A percentile compares a stretch with the other conserved stretches of the same genome.
Conservation (phyloP, 2,113 vertebrate genomes). For the Agelaius tricolor region DNA sequence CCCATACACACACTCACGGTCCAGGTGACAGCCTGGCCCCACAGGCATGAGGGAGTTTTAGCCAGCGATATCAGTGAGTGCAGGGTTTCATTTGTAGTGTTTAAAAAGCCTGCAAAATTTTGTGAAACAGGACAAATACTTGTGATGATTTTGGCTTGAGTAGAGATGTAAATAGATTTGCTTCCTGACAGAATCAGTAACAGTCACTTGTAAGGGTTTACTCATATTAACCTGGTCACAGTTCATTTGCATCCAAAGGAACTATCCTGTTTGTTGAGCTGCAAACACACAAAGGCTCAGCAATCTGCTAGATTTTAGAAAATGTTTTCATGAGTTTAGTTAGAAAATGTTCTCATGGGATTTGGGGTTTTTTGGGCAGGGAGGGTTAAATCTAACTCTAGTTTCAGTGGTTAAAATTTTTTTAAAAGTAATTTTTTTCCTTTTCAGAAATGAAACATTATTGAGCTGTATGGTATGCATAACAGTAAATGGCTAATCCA, state of each 20-base stretch:
- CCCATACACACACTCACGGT: neutral
- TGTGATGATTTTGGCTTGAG: neutral
- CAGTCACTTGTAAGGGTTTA: neutral
- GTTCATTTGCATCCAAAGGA: neutral
- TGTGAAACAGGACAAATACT: neutral
- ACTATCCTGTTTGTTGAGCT: neutral
- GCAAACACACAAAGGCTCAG: neutral
- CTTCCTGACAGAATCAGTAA: neutral
- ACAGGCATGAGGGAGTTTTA: neutral
- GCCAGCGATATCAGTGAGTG: neutral
- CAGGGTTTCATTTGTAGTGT: neutral
- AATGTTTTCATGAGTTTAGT: neutral
- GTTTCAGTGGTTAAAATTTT: neutral
- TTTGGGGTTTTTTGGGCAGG: neutral
- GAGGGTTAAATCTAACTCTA: neutral
- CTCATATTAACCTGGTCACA: neutral
- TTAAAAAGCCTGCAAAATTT: neutral
- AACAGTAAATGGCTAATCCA: neutral
- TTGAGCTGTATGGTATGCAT: neutral
- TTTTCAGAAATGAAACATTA: neutral
- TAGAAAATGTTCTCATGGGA: neutral
- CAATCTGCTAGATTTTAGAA: neutral
- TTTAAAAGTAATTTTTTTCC: neutral
- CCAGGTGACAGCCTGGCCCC: neutral
- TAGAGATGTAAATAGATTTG: neutral